Conservation (phyloP, 2,113 vertebrate genomes). For the Sitta europaea region DNA sequence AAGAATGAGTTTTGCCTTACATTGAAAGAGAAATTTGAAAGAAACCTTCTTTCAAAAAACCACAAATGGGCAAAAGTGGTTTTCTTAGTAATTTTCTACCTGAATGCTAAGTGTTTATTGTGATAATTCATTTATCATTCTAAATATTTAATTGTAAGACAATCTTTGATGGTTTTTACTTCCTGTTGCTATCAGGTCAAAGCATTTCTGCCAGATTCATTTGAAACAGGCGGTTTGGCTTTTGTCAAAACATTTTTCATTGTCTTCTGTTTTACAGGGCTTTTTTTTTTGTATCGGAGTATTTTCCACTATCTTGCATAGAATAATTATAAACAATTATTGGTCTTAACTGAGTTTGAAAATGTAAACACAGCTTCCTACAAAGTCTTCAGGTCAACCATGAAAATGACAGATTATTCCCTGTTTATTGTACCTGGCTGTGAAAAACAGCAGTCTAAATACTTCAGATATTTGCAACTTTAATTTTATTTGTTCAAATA, state of each 20-base stretch:
- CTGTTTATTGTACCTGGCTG: background rate
- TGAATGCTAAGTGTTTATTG: background rate
- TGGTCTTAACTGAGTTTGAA: background rate
- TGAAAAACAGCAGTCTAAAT: background rate
- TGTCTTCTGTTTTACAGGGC: background rate
- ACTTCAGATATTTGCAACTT: background rate
- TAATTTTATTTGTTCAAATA: background rate
- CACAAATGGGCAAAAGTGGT: constrained; percentile 17
- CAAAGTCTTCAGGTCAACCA: background rate
- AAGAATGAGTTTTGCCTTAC: background rate
- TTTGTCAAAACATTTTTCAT: background rate
- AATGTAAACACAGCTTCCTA: background rate
- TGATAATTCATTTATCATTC: background rate
- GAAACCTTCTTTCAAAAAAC: constrained; percentile 10
- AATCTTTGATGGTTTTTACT: background rate
- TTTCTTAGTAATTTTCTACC: background rate
- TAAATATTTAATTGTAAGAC: constrained; percentile 39
- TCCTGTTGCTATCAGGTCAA: background rate
- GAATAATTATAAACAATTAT: background rate
- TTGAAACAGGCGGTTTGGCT: background rate
- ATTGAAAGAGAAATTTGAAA: background rate
- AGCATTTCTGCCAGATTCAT: background rate
- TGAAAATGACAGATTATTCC: background rate
- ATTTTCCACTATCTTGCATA: background rate
- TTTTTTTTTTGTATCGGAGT: background rate